A percentile compares a stretch with the other conserved stretches of the same genome.
Evolutionary conservation across 2,797 vertebrate species (phyloP).

Genomic region (Manis javanica): DNA sequence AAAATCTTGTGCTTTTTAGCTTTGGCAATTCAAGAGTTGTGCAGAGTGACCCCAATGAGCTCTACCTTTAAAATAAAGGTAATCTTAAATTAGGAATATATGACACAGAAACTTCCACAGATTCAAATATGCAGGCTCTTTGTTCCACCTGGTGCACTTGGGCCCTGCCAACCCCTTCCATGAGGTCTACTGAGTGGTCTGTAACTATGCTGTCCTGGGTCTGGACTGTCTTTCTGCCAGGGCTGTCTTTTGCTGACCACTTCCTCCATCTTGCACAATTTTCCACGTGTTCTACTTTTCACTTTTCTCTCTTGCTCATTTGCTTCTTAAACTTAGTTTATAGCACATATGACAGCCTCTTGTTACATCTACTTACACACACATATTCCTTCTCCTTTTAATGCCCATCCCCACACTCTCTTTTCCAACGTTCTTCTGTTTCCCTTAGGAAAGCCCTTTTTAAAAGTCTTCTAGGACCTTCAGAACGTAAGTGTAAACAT

Average conservation of each 20-base stretch:
- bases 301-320: background rate
- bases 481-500: background rate
- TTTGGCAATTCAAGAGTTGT: background rate
- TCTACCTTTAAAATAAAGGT: background rate
- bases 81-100: background rate
- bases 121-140: background rate
- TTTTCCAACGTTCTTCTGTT: background rate
- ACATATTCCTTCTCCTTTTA: background rate
- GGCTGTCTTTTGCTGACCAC: background rate
- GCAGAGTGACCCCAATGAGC: background rate
- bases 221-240: too few relatives aligned
- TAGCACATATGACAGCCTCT: background rate
- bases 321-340: background rate
- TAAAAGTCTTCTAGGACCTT: background rate
- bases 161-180: background rate
- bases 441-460: background rate
- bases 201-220: fast-evolving
- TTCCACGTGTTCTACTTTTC: background rate
- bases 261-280: background rate
- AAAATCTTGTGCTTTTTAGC: background rate
- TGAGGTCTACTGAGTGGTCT: fast-evolving
- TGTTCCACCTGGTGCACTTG: background rate
- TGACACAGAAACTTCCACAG: background rate
- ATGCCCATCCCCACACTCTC: background rate
- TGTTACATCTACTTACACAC: background rate